Evolutionary conservation across 2,113 vertebrate species (phyloP).

Genomic region (Setophaga coronata): DNA sequence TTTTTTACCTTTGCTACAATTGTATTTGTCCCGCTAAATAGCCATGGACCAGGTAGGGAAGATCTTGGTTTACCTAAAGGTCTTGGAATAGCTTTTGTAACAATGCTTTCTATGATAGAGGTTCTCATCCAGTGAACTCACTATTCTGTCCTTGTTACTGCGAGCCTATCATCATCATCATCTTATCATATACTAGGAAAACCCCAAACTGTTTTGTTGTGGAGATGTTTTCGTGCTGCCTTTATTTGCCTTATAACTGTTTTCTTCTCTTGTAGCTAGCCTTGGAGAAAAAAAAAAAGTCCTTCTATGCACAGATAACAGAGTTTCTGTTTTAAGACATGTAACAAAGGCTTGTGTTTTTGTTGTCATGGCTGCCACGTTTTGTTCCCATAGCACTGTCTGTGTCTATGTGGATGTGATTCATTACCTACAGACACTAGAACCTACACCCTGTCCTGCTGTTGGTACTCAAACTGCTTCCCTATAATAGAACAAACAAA

Average conservation of each 20-base stretch:
- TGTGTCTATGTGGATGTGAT: background rate
- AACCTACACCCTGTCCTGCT: background rate
- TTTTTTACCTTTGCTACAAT: background rate
- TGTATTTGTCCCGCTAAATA: background rate
- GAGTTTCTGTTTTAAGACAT: background rate
- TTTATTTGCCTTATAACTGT: background rate
- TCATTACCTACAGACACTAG: slow-evolving; percentile 4
- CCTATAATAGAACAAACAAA: background rate
- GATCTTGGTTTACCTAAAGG: background rate
- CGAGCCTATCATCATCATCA: background rate
- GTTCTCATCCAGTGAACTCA: background rate
- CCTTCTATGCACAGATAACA: background rate
- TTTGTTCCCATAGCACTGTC: slow-evolving; percentile 42
- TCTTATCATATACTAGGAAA: background rate
- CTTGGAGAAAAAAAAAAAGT: background rate
- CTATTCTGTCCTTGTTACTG: background rate
- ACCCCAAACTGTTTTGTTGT: background rate
- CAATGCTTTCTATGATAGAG: background rate
- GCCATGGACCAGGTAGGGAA: background rate
- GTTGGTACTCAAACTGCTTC: background rate
- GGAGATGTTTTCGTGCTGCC: background rate
- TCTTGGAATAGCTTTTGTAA: background rate
- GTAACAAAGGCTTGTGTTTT: background rate
- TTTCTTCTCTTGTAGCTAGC: background rate
- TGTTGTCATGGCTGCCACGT: slow-evolving; percentile 21